phyloP scores from a whole-genome alignment of 2,797 vertebrate species.

The Astyanax mexicanus region DNA sequence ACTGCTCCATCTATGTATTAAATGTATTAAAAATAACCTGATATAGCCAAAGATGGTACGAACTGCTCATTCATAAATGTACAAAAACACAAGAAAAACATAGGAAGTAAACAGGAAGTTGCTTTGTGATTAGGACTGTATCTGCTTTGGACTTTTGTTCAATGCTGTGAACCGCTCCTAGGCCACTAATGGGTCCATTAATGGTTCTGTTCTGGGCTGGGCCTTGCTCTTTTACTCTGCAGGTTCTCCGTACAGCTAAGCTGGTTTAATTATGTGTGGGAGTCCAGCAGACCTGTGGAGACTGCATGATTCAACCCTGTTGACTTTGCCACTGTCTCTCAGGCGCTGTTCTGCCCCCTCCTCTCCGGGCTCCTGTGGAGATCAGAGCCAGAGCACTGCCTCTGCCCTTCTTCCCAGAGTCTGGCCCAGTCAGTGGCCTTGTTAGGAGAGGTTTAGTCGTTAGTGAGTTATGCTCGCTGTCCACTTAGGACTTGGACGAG shows the following conservation, averaged over 20 bases:
- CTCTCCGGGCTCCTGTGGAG: constrained; percentile 2
- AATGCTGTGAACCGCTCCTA: constrained; percentile 19
- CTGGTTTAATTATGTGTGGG: constrained; percentile 50
- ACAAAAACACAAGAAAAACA: not conserved
- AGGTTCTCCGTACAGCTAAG: constrained; percentile 18
- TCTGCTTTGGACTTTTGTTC: constrained; percentile 8
- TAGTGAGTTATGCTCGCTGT: not conserved
- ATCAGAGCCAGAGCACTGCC: constrained; percentile 2
- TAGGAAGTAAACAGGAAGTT: not conserved
- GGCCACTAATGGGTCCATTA: constrained; percentile 31
- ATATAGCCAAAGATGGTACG: too few relatives aligned
- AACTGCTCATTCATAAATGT: too few relatives aligned
- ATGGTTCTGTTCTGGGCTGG: constrained; percentile 29
- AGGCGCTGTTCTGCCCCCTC: constrained; percentile 31
- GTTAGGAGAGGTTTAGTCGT: not conserved
- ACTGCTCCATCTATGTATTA: too few relatives aligned
- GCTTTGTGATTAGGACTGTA: not conserved
- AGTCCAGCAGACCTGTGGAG: constrained; percentile 33
- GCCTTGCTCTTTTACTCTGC: not conserved
- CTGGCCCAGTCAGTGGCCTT: not conserved
- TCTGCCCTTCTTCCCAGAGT: not conserved
- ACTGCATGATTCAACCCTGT: constrained; percentile 48
- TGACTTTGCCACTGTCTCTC: constrained; percentile 45
- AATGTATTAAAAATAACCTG: too few relatives aligned
- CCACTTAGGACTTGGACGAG: not conserved